Evolutionary conservation across 2,113 vertebrate genomes (phyloP).

Genomic region (Spermophilus dauricus): DNA sequence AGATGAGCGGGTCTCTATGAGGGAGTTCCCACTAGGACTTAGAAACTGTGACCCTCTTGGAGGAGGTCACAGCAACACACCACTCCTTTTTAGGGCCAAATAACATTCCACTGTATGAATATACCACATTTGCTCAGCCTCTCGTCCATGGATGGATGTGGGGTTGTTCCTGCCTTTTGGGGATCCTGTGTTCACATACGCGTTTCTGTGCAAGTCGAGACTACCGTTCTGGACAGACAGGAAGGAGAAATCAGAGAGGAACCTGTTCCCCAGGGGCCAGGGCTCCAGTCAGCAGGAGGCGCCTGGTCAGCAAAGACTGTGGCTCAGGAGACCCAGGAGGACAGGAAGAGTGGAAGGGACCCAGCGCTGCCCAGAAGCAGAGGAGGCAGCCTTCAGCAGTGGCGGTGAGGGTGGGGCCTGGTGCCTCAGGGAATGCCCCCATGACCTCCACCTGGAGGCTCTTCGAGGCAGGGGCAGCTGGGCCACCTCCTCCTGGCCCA

Average conservation of each 20-base stretch:
- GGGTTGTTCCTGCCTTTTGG: too few species aligned
- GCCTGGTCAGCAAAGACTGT: background rate
- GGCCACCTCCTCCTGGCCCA: background rate
- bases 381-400: background rate
- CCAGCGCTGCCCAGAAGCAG: background rate
- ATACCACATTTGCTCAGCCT: too few species aligned
- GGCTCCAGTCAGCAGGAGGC: background rate
- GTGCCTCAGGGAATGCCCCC: background rate
- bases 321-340: background rate
- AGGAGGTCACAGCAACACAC: too few species aligned
- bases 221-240: background rate
- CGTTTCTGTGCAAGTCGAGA: too few species aligned
- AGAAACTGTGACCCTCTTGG: too few species aligned
- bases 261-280: background rate
- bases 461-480: fast-evolving
- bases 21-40: too few species aligned
- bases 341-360: background rate
- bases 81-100: too few species aligned
- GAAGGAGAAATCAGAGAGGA: background rate
- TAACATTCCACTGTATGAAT: too few species aligned
- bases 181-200: too few species aligned
- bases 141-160: too few species aligned
- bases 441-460: background rate
- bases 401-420: fast-evolving
- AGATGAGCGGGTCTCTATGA: too few species aligned